A percentile compares a stretch with the other conserved stretches of the same genome.
These are phyloP conservation scores for Pelodytes ibericus DNA, from an alignment of 2,797 vertebrate genomes.

Conservation along the genomic window DNA sequence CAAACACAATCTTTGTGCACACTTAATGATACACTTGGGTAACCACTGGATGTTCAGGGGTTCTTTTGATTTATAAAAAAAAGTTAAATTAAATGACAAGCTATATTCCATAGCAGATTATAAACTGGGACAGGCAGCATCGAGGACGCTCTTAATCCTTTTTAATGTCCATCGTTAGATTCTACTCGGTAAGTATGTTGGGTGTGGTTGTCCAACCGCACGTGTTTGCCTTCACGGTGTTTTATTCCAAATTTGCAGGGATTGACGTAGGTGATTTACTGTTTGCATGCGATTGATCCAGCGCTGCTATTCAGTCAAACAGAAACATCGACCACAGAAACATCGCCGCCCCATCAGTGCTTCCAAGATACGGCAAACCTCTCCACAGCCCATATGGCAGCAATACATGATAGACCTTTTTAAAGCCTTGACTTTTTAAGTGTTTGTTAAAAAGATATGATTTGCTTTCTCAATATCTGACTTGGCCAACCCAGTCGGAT, in stretches of 20 bases:
- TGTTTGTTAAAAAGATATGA: conserved; percentile 32
- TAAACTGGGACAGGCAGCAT: too few relatives aligned
- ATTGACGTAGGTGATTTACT: not conserved
- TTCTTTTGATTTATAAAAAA: too few relatives aligned
- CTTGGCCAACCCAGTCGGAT: not conserved
- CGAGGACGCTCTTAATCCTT: too few relatives aligned
- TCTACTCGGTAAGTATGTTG: too few relatives aligned
- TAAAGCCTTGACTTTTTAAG: conserved; percentile 16
- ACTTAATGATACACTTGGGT: too few relatives aligned
- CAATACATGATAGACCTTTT: conserved; percentile 37
- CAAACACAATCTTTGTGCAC: too few relatives aligned
- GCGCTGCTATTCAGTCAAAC: not conserved
- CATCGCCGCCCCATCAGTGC: not conserved
- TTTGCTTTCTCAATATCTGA: conserved; percentile 20
- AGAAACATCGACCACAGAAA: not conserved
- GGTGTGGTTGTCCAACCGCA: too few relatives aligned
- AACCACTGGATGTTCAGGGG: too few relatives aligned
- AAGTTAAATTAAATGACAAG: too few relatives aligned
- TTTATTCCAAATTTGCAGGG: not conserved
- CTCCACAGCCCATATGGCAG: conserved; percentile 13
- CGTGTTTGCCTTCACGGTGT: too few relatives aligned
- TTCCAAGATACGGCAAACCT: conserved; percentile 29
- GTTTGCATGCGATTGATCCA: not conserved
- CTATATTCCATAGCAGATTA: too few relatives aligned
- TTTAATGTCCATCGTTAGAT: too few relatives aligned